Conservation (phyloP, 2,797 vertebrate genomes). For the Urophycis tenuis region DNA sequence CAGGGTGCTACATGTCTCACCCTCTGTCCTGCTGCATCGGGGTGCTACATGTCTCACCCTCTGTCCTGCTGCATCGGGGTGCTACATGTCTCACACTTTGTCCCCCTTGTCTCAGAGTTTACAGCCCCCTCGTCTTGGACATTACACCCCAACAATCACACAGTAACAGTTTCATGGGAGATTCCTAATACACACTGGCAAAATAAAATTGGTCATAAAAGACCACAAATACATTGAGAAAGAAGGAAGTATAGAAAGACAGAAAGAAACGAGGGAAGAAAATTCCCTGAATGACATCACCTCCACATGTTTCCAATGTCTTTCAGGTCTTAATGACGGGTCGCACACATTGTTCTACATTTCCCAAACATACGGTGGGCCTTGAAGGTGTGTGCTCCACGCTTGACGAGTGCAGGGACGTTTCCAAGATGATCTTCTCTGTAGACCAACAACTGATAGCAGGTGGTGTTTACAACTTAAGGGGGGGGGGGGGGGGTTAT, state of each 20-base stretch:
- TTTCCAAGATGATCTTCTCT: constrained; percentile 45
- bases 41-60: no score
- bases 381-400: constrained; percentile 39
- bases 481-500: constrained; percentile 48
- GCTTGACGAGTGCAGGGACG: constrained; percentile 28
- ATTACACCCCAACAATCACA: neutral
- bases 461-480: constrained; percentile 44
- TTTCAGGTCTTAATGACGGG: neutral
- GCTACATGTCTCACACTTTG: neutral
- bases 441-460: constrained; percentile 56
- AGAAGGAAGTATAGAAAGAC: neutral
- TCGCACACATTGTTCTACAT: constrained; percentile 18
- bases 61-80: neutral
- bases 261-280: neutral
- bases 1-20: neutral
- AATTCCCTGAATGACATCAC: neutral
- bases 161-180: neutral
- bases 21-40: neutral
- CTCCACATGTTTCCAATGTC: neutral
- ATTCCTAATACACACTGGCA: neutral
- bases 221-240: neutral
- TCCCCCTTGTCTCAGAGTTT: neutral
- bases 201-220: neutral
- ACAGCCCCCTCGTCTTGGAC: neutral
- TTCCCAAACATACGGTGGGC: constrained; percentile 29